Conservation (phyloP, 2,113 vertebrate species). For the Podiceps cristatus region DNA sequence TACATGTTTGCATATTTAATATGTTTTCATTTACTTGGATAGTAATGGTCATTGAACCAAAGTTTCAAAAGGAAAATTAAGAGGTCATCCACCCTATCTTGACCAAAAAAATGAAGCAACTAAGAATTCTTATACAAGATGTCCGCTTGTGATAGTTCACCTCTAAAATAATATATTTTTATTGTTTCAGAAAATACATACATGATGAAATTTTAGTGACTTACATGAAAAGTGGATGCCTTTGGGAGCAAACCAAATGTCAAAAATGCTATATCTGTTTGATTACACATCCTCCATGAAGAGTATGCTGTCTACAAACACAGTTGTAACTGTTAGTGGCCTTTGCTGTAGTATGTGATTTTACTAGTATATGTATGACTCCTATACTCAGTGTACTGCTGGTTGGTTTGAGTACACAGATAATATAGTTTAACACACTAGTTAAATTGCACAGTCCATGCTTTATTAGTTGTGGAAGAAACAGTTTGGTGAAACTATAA, state of each 20-base stretch:
- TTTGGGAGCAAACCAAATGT: neutral
- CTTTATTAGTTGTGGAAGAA: neutral
- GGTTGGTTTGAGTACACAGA: neutral
- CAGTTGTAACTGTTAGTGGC: neutral
- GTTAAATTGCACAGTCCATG: neutral
- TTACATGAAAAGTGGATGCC: neutral
- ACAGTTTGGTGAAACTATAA: neutral
- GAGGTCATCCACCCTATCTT: neutral
- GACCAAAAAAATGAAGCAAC: neutral
- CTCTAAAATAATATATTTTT: neutral
- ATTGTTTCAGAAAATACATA: neutral
- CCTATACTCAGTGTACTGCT: neutral
- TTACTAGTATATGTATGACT: neutral
- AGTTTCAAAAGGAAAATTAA: neutral
- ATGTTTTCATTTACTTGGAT: neutral
- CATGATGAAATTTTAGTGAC: neutral
- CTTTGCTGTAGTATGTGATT: neutral
- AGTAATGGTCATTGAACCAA: neutral
- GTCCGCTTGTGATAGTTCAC: neutral
- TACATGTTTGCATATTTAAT: neutral
- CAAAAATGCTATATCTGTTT: neutral
- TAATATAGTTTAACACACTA: neutral
- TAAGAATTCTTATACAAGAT: neutral
- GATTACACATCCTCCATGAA: neutral
- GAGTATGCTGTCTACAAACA: neutral